Evolutionary conservation across 2,888 invertebrate species (phyloP).

Genomic region (Heteromurus nitidus): DNA sequence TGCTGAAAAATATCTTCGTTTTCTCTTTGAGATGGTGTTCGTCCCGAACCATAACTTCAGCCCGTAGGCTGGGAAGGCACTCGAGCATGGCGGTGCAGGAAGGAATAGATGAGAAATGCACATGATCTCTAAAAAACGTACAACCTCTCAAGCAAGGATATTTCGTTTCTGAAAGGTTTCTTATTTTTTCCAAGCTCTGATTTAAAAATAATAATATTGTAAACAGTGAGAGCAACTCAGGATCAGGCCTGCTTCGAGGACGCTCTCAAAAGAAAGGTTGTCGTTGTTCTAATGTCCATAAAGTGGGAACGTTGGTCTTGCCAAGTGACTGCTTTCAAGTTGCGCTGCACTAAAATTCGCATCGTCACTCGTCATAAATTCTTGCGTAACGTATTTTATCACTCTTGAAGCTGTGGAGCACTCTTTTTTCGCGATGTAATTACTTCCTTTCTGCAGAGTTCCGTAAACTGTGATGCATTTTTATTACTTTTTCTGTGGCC

Average conservation of each 20-base stretch:
- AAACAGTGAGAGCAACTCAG: not conserved
- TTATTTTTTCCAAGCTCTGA: not conserved
- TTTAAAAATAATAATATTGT: not conserved
- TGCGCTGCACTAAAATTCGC: no score
- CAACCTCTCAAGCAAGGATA: not conserved
- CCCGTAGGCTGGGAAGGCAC: conserved; percentile 1
- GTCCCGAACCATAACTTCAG: not conserved
- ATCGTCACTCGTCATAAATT: no score
- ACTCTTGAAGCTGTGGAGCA: no score
- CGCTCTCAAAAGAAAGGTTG: not conserved
- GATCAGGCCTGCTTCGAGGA: not conserved
- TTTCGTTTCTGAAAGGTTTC: not conserved
- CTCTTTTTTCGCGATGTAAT: no score
- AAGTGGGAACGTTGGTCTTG: no score
- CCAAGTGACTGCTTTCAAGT: no score
- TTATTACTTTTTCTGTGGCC: no score
- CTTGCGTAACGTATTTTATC: no score
- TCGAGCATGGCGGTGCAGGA: not conserved
- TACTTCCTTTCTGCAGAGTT: no score
- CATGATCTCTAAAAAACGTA: conserved; percentile 8
- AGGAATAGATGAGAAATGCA: not conserved
- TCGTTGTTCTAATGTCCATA: no score
- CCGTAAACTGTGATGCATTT: no score
- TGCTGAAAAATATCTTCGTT: not conserved
- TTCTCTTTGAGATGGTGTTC: not conserved